Evolutionary conservation across 2,113 vertebrate species (phyloP).

Genomic region (Centropus bengalensis): DNA sequence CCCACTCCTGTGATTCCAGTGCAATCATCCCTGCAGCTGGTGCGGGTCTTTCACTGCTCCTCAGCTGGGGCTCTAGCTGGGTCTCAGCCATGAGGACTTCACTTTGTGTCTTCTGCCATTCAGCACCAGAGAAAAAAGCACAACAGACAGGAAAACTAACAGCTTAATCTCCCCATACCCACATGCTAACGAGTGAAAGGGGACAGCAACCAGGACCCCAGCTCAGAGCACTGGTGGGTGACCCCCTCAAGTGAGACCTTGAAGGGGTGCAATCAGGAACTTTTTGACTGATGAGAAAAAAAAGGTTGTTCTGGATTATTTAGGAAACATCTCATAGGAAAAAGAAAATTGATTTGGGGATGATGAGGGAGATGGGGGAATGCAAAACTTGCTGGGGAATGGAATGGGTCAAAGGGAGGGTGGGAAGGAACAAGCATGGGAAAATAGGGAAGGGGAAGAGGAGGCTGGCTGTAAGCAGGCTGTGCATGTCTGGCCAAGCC

Average conservation of each 20-base stretch:
- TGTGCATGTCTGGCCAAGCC: accelerated
- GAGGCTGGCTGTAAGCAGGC: not conserved
- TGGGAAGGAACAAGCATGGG: not conserved
- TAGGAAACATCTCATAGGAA: not conserved
- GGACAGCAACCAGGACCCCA: not conserved
- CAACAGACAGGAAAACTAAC: not conserved
- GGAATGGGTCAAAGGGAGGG: not conserved
- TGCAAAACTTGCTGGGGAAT: not conserved
- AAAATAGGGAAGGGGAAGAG: not conserved
- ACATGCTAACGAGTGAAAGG: not conserved
- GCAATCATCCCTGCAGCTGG: not conserved
- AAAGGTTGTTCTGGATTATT: not conserved
- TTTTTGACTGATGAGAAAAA: not conserved
- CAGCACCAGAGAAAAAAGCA: not conserved
- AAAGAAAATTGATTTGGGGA: not conserved
- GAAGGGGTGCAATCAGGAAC: not conserved
- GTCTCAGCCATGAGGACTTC: not conserved
- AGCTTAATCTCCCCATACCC: not conserved
- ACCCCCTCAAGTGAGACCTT: not conserved
- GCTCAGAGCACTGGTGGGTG: not conserved
- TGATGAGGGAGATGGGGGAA: not conserved
- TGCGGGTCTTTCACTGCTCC: not conserved
- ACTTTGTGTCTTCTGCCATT: not conserved
- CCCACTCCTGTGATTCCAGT: not conserved
- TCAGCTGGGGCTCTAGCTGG: not conserved